These are phyloP conservation scores for Odontocolon sp. DNA, from an alignment of 2,888 invertebrate genomes.

Conservation along the genomic window DNA sequence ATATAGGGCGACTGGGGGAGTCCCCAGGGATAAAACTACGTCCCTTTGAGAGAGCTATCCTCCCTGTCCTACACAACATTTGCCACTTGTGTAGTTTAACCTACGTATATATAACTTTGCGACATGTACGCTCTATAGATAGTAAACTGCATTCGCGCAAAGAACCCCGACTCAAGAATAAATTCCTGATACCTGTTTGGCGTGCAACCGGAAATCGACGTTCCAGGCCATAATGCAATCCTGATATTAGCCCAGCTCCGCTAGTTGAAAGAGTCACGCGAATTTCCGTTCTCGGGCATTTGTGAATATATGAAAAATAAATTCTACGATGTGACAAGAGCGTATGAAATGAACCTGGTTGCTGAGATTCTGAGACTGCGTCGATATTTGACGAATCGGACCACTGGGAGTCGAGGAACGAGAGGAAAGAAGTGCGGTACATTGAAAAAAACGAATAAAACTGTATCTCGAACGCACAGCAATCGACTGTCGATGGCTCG, in stretches of 20 bases:
- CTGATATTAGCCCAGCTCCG: slow-evolving; percentile 54
- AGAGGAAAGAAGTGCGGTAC: slow-evolving; percentile 33
- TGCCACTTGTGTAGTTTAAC: slow-evolving; percentile 13
- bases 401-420: background rate
- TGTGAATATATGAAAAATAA: background rate
- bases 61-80: background rate
- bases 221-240: slow-evolving; percentile 59
- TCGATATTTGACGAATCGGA: background rate
- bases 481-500: slow-evolving; percentile 79
- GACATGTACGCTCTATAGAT: background rate
- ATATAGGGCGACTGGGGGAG: slow-evolving; percentile 73
- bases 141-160: background rate
- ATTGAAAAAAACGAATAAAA: slow-evolving; percentile 33
- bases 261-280: slow-evolving; percentile 22
- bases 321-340: background rate
- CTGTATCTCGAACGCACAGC: slow-evolving; percentile 58
- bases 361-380: background rate
- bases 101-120: background rate
- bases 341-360: background rate
- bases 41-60: slow-evolving; percentile 42
- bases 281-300: background rate
- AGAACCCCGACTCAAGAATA: slow-evolving; percentile 47
- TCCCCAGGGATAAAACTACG: slow-evolving; percentile 72
- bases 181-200: slow-evolving; percentile 58
- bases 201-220: slow-evolving; percentile 61